Conservation (phyloP, 2,113 vertebrate species). For the Pterocles gutturalis region DNA sequence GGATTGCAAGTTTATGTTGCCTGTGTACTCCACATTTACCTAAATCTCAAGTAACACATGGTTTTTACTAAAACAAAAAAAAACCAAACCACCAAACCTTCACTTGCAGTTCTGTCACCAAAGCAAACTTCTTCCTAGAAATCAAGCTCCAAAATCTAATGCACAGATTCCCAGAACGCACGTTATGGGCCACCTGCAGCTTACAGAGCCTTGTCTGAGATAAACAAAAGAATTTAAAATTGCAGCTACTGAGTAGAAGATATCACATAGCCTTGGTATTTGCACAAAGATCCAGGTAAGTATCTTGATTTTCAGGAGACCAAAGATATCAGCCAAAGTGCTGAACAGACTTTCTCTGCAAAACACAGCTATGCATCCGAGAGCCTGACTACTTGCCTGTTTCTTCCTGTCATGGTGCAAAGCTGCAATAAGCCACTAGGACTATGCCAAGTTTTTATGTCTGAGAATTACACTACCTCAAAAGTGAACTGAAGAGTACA, state of each 20-base stretch:
- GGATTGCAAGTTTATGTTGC: neutral
- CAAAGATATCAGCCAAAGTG: neutral
- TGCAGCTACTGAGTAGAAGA: neutral
- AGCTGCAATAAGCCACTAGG: neutral
- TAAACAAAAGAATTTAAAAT: neutral
- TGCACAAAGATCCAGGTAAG: neutral
- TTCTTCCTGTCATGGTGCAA: neutral
- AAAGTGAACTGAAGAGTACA: neutral
- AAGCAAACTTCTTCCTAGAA: neutral
- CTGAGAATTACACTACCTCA: neutral
- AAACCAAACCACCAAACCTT: accelerated
- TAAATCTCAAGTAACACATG: neutral
- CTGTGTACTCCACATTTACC: neutral
- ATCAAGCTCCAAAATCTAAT: neutral
- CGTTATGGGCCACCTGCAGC: neutral
- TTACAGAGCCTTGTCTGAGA: neutral
- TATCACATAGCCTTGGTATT: neutral
- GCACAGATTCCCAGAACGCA: neutral
- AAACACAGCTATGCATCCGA: neutral
- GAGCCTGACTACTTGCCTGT: neutral
- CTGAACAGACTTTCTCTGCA: neutral
- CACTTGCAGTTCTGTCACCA: neutral
- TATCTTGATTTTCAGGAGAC: neutral
- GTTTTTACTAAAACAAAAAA: neutral
- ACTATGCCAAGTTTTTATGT: neutral